Percentiles rank a stretch among this genome's conserved stretches.
Evolutionary conservation across 2,888 invertebrate species (phyloP).

Genomic region (Leptinotarsa juncta): DNA sequence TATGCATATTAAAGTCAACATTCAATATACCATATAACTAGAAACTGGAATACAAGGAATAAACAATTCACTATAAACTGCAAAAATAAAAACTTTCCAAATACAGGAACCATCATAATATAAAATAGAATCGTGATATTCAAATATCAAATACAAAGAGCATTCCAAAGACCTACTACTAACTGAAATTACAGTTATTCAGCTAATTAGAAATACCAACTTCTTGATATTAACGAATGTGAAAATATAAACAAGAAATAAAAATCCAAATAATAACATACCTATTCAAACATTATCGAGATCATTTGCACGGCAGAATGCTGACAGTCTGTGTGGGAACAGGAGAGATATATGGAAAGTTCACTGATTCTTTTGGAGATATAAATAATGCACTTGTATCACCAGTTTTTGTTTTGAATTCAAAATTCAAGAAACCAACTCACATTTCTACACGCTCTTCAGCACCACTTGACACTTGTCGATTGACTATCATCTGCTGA

Average conservation of each 20-base stretch:
- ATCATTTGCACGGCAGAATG: conserved; percentile 4
- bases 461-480: conserved; percentile 1
- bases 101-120: neutral
- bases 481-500: neutral
- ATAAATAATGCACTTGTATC: conserved; percentile 8
- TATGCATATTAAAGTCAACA: no score
- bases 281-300: conserved; percentile 2
- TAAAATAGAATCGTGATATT: neutral
- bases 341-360: neutral
- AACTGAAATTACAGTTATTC: neutral
- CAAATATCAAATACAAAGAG: neutral
- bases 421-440: neutral
- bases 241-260: conserved; percentile 10
- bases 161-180: neutral
- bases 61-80: neutral
- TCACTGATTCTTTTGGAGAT: neutral
- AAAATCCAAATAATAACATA: conserved; percentile 9
- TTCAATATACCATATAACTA: no score
- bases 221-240: neutral
- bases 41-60: neutral
- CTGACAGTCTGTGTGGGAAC: neutral
- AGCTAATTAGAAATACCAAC: neutral
- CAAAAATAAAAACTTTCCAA: neutral
- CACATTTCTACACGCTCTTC: neutral
- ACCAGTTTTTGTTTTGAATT: conserved; percentile 17